Base-by-base conservation (phyloP, 1,140 invertebrate species). In the Homarus americanus region DNA sequence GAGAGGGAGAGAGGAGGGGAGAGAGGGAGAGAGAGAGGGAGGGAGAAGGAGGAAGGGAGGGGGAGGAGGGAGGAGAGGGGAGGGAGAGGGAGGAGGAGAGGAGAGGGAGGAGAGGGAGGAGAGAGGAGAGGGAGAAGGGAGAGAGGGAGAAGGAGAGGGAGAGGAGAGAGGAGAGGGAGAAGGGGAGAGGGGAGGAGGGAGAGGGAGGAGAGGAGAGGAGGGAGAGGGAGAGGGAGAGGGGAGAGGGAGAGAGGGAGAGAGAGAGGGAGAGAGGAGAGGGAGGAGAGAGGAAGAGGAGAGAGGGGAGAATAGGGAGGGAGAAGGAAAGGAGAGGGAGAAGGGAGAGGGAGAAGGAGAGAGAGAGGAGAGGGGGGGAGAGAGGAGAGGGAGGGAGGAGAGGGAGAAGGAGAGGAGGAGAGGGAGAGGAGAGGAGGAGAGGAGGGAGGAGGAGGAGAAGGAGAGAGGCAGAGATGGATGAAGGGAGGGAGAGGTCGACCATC, bases 1-100 rank as follows among this genome's bases (percentile, higher is more conserved):
- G 83, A 86, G 58, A 72, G 82, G 63, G 82, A 72, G 58, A 84
- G 63, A 72, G 82, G 40, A 34, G 72, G 58, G 72, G 66, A 75
- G 83, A 75, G 83, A 76, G 40, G 41, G 72, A 75, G 83, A 75
- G 66, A 76, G 66, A 86, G 66, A 73, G 69, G 7, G 69, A 49
- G 72, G 32, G 83, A 10, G 41, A 12, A 38, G 24, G 41, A 10
- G 40, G 24, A 2, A 69, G 32, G 20, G 9, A 2, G 5, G 20
- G 82, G 38, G 82, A 69, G 82, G 69, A 34, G 69, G 82, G 58
- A 58, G 73, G 69, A 85, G 40, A 44, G 36, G 24, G 28, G 38
- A 15, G 32, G n/a, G 38, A n/a, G 36, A 38, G n/a, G 69, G 73
- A 24, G 69, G 83, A 85, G 83, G 28, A 63, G 49, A 63, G 28